Conservation (phyloP, 2,797 vertebrate species). For the Anguilla marmorata region DNA sequence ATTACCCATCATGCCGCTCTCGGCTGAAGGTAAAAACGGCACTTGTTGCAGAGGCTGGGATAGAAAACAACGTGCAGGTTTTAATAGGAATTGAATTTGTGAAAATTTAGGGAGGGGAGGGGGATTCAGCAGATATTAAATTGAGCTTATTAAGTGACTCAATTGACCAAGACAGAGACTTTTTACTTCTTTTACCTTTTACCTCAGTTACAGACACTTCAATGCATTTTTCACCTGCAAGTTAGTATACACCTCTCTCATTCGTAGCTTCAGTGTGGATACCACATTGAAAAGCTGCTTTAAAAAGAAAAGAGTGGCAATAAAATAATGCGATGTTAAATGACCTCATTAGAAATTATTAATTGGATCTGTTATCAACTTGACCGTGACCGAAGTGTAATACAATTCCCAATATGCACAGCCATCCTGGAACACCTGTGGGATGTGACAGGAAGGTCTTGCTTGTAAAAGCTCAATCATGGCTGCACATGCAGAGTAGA, state of each 20-base stretch:
- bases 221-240: background rate
- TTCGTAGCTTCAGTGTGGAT: background rate
- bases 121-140: constrained; percentile 59
- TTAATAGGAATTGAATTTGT: constrained; percentile 63
- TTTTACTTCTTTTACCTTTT: constrained; percentile 53
- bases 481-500: background rate
- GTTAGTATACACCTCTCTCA: background rate
- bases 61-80: constrained; percentile 37
- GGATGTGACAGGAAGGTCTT: background rate
- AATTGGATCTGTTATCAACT: background rate
- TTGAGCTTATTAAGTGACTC: constrained; percentile 72
- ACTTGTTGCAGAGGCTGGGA: constrained; percentile 57
- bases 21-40: constrained; percentile 55
- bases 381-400: background rate
- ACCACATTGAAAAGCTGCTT: background rate
- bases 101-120: constrained; percentile 30
- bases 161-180: constrained; percentile 59
- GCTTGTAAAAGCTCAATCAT: background rate
- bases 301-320: background rate
- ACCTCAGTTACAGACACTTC: background rate
- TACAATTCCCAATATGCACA: background rate
- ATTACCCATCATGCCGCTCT: constrained; percentile 62
- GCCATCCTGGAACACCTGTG: background rate
- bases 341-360: background rate
- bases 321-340: too few species aligned